Evolutionary conservation across 2,797 vertebrate species (phyloP).

Genomic region (Myotis vivesi): DNA sequence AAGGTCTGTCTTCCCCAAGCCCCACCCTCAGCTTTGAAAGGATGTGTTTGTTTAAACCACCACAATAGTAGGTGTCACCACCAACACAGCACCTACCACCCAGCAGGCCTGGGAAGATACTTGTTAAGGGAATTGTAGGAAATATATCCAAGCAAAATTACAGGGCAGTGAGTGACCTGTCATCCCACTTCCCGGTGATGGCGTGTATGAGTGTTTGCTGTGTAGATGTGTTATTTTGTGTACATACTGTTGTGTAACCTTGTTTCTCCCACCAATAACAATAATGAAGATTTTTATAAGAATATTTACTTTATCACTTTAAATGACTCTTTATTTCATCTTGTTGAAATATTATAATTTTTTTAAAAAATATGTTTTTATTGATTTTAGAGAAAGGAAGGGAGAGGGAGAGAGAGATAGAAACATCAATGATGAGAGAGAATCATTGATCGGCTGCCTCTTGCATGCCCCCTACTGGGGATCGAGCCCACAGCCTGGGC

Average conservation of each 20-base stretch:
- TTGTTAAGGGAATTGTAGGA: not conserved
- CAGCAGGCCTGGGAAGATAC: accelerated
- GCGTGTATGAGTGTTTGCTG: accelerated
- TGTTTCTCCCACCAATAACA: not conserved
- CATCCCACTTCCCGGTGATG: accelerated
- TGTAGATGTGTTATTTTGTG: accelerated
- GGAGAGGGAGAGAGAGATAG: too few relatives aligned
- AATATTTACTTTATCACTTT: not conserved
- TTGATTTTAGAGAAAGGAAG: too few relatives aligned
- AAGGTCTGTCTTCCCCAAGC: slow-evolving; percentile 86
- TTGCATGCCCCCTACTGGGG: too few relatives aligned
- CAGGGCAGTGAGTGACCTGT: accelerated
- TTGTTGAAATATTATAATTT: accelerated
- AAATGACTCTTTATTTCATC: not conserved
- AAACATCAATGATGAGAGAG: too few relatives aligned
- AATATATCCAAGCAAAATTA: accelerated
- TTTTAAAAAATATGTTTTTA: too few relatives aligned
- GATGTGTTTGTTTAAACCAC: accelerated
- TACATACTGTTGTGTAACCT: accelerated
- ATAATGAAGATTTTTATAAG: not conserved
- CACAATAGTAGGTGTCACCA: accelerated
- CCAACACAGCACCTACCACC: accelerated
- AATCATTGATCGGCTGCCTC: too few relatives aligned
- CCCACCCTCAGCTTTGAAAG: accelerated
- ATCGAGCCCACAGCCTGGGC: too few relatives aligned